Conservation (phyloP, 2,797 vertebrate species). For the Remorina albescens region DNA sequence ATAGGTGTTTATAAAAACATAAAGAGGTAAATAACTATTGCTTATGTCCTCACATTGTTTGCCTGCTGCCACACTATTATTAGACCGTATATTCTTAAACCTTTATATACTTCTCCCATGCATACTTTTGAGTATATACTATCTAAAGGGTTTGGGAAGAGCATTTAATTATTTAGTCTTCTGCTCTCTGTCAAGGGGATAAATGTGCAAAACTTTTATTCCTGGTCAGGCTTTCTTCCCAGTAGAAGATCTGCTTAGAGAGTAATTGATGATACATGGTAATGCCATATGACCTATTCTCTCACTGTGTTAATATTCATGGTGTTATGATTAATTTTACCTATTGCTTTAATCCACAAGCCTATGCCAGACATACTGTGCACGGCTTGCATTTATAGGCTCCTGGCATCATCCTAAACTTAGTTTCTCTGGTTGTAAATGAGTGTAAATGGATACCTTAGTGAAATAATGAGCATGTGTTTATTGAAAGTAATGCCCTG, state of each 20-base stretch:
- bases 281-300: constrained; percentile 76
- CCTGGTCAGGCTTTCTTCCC: constrained; percentile 70
- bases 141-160: constrained; percentile 53
- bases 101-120: not conserved
- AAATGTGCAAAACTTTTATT: constrained; percentile 78
- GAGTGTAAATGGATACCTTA: constrained; percentile 76
- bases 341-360: constrained; percentile 70
- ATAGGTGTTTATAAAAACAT: constrained; percentile 3
- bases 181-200: constrained; percentile 68
- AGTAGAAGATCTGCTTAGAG: constrained; percentile 74
- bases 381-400: constrained; percentile 67
- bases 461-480: constrained; percentile 69
- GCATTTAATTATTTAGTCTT: constrained; percentile 72
- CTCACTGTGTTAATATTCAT: constrained; percentile 81
- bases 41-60: constrained; percentile 15
- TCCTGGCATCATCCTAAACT: constrained; percentile 67
- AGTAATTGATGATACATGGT: constrained; percentile 79
- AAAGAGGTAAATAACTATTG: not conserved
- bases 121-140: constrained; percentile 29
- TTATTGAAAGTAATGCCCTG: constrained; percentile 80
- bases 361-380: constrained; percentile 68
- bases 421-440: constrained; percentile 71
- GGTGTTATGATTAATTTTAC: constrained; percentile 83
- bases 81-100: not conserved
- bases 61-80: not conserved